Percentiles rank a stretch among this genome's conserved stretches.
Evolutionary conservation across 2,888 invertebrate species (phyloP).

Genomic region (Ypsolopha scabrella): DNA sequence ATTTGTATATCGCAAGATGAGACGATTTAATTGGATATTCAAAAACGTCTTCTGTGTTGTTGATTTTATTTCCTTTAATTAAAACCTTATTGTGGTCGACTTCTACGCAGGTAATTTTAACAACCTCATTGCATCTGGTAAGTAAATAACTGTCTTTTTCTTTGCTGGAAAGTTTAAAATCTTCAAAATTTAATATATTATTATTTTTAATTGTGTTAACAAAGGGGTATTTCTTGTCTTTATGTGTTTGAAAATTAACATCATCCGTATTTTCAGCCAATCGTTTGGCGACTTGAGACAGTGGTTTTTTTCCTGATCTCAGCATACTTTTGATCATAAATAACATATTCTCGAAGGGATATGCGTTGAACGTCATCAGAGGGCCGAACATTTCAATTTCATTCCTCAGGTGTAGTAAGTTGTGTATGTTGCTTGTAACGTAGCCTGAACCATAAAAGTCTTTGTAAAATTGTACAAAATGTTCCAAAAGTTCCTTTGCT

Average conservation of each 20-base stretch:
- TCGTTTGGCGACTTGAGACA: conserved; percentile 9
- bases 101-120: background rate
- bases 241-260: too few species aligned
- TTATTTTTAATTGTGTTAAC: too few species aligned
- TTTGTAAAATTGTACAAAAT: conserved; percentile 10
- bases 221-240: too few species aligned
- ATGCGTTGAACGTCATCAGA: conserved; percentile 8
- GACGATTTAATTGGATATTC: background rate
- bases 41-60: too few species aligned
- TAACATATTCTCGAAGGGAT: conserved; percentile 6
- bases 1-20: background rate
- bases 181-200: conserved; percentile 1
- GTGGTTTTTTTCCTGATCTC: conserved; percentile 9
- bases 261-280: too few species aligned
- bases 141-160: conserved; percentile 10
- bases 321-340: conserved; percentile 3
- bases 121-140: background rate
- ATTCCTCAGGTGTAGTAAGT: conserved; percentile 10
- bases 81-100: background rate
- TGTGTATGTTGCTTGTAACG: conserved; percentile 14
- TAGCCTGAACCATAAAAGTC: conserved; percentile 11
- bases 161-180: conserved; percentile 4
- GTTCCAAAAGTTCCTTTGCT: conserved; percentile 10
- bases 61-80: background rate
- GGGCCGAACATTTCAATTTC: conserved; percentile 10